phyloP scores from a whole-genome alignment of 2,797 vertebrate genomes.

The Decapterus maruadsi region DNA sequence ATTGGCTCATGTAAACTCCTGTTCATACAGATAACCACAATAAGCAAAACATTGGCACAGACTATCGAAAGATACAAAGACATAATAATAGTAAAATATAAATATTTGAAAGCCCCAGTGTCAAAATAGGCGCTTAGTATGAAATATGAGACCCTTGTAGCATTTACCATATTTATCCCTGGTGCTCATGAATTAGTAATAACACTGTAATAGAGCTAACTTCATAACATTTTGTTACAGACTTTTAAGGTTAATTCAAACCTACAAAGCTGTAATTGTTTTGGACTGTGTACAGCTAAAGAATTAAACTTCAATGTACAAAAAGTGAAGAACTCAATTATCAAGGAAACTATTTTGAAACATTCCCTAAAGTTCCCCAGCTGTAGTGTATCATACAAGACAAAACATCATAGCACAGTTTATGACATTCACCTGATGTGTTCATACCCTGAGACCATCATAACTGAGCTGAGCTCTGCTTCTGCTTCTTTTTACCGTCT shows the following conservation, averaged over 20 bases:
- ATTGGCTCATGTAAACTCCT: conserved; percentile 26
- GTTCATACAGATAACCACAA: conserved; percentile 33
- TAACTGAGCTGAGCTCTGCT: no score
- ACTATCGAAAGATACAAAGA: conserved; percentile 6
- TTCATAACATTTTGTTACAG: neutral
- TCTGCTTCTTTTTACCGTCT: no score
- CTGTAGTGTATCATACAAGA: neutral
- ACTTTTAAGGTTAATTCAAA: neutral
- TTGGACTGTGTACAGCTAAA: neutral
- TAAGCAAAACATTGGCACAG: conserved; percentile 22
- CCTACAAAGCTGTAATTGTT: neutral
- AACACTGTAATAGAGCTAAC: neutral
- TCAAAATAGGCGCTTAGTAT: conserved; percentile 31
- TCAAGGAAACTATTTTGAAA: neutral
- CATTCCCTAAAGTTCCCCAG: neutral
- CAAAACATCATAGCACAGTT: no score
- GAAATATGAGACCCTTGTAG: conserved; percentile 36
- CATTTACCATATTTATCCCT: conserved; percentile 28
- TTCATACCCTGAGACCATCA: no score
- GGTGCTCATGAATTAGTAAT: neutral
- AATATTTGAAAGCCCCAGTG: conserved; percentile 1
- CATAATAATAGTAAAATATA: conserved; percentile 19
- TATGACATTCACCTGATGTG: no score
- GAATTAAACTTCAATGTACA: no score
- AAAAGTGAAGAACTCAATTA: neutral